Percentiles rank a stretch among this genome's conserved stretches.
These are phyloP conservation scores for Eciton burchellii DNA, from an alignment of 1,140 invertebrate species.

Conservation along the genomic window DNA sequence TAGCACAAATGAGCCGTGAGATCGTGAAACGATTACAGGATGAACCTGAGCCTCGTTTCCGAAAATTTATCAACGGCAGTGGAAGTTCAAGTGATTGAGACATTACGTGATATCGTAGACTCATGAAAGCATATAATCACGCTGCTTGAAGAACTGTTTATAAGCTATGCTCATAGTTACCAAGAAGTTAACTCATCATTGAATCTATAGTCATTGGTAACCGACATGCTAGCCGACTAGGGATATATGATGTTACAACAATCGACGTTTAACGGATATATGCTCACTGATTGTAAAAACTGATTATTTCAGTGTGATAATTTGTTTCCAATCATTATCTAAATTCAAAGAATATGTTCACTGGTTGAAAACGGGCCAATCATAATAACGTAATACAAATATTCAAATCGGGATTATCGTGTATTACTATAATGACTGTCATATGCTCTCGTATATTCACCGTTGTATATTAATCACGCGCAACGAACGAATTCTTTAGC, in stretches of 20 bases:
- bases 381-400: slow-evolving; percentile 25
- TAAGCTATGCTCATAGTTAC: neutral
- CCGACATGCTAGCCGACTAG: neutral
- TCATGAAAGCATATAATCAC: neutral
- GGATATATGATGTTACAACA: neutral
- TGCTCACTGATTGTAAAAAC: slow-evolving; percentile 25
- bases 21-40: slow-evolving; percentile 8
- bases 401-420: slow-evolving; percentile 31
- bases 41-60: slow-evolving; percentile 17
- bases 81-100: too few relatives aligned
- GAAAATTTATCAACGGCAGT: neutral
- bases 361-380: slow-evolving; percentile 19
- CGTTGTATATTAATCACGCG: neutral
- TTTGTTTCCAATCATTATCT: slow-evolving; percentile 2
- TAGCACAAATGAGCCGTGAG: neutral
- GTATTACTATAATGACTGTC: slow-evolving; percentile 15
- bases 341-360: slow-evolving; percentile 24
- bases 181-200: neutral
- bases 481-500: neutral
- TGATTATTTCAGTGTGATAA: slow-evolving; percentile 50
- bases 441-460: slow-evolving; percentile 27
- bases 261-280: slow-evolving; percentile 22
- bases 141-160: too few relatives aligned
- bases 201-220: neutral
- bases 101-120: too few relatives aligned